phyloP scores from a whole-genome alignment of 1,140 invertebrate species.

The Achroia grisella region DNA sequence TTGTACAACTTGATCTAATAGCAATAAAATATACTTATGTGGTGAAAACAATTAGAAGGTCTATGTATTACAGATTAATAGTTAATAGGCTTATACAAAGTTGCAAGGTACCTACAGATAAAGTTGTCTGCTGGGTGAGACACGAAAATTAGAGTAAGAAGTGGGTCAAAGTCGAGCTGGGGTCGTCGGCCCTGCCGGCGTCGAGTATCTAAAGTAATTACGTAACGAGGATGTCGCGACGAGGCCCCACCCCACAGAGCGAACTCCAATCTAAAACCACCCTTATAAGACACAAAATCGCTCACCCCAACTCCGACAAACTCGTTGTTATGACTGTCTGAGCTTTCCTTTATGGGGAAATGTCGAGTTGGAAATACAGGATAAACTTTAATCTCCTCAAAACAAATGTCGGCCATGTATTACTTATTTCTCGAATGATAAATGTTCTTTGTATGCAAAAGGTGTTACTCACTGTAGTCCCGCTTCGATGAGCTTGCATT shows the following conservation, averaged over 20 bases:
- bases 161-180: slow-evolving; percentile 63
- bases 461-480: neutral
- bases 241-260: slow-evolving; percentile 7
- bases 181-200: slow-evolving; percentile 46
- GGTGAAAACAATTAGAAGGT: too few relatives aligned
- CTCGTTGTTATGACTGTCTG: slow-evolving; percentile 14
- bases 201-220: slow-evolving; percentile 52
- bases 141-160: slow-evolving; percentile 63
- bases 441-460: slow-evolving; percentile 1
- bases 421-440: neutral
- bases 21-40: too few relatives aligned
- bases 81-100: neutral
- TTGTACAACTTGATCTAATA: too few relatives aligned
- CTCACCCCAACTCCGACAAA: slow-evolving; percentile 11
- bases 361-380: slow-evolving; percentile 2
- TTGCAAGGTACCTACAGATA: slow-evolving; percentile 17
- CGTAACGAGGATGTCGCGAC: slow-evolving; percentile 41
- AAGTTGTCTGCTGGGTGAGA: slow-evolving; percentile 47
- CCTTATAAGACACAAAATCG: slow-evolving; percentile 13
- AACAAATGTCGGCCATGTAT: slow-evolving; percentile 8
- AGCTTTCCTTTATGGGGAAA: slow-evolving; percentile 12
- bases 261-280: slow-evolving; percentile 15
- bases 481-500: slow-evolving; percentile 21
- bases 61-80: neutral
- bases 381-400: slow-evolving; percentile 14